Base-by-base conservation (phyloP, 1,140 invertebrate species). In the Solen grandis region DNA sequence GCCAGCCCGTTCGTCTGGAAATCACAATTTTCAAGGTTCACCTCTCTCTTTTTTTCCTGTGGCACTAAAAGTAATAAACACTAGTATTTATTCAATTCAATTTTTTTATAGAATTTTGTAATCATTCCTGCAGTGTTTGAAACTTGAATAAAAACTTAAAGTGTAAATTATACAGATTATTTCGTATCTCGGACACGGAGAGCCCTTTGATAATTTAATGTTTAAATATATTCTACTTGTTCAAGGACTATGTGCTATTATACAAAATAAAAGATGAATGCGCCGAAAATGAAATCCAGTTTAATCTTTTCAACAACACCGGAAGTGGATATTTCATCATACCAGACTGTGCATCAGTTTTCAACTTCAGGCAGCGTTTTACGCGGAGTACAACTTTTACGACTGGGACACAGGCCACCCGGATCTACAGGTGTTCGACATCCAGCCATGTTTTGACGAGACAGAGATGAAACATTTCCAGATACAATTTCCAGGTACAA, bases 381-480 rank as follows among this genome's bases (percentile, higher is more conserved):
- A 78, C 65, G 69, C 50, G 63, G 63, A 68, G n/a, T 68, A 55
- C 50, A 55, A 78, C 25, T 78, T 78, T 29, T 78, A 55, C 54
- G 52, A 78, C 54, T 78, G 57, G 25, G 63, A 78, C 35, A 57
- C n/a, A 5, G 75, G 57, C 27, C 75, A 78, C 35, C 75, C 75
- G 22, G 75, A 78, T 36, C 2, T 41, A 5, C 46, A 54, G 10
- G 4, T 78, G 2, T 78, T 78, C 59, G 75, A 78, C 60, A 62
- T 78, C 10, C 63, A 55, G 13, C 63, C 38, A 8, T 78, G 75
- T 27, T 78, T 36, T 38, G 41, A 13, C 5, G 14, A 60, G 16
- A n/a, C 57, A 25, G 52, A 78, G 19, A 60, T 52, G 22, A 59
- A 68, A 31, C 41, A 78, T 13, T 68, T 78, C 22, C 63, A 68